Conservation (phyloP, 1,140 invertebrate genomes). For the Aricia agestis region DNA sequence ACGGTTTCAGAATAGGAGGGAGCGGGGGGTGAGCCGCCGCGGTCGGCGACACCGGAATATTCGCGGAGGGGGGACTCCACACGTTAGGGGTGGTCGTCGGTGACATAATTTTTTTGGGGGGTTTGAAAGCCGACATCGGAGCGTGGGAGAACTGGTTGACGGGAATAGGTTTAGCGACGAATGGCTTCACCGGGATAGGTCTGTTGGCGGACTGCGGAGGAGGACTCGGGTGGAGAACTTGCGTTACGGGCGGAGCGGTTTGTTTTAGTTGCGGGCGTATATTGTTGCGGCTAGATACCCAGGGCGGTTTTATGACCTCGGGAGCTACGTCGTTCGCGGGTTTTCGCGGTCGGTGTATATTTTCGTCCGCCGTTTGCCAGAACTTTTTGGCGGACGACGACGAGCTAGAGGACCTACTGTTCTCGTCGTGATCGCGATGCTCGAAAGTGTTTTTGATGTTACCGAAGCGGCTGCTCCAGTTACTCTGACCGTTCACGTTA, state of each 20-base stretch:
- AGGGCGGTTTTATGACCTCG: slow-evolving; percentile 54
- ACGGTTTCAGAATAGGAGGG: slow-evolving; percentile 43
- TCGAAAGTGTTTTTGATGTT: slow-evolving; percentile 92
- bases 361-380: slow-evolving; percentile 77
- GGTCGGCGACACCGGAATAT: slow-evolving; percentile 46
- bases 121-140: slow-evolving; percentile 83
- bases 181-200: slow-evolving; percentile 50
- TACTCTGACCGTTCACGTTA: slow-evolving; percentile 58
- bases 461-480: slow-evolving; percentile 88
- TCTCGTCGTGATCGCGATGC: slow-evolving; percentile 49
- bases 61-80: slow-evolving; percentile 70
- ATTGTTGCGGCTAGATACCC: slow-evolving; percentile 51
- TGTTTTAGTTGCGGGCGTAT: slow-evolving; percentile 37
- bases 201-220: slow-evolving; percentile 64
- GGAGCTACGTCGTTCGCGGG: slow-evolving; percentile 43
- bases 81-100: slow-evolving; percentile 52
- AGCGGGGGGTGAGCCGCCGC: slow-evolving; percentile 33
- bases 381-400: slow-evolving; percentile 75
- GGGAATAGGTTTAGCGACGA: slow-evolving; percentile 76
- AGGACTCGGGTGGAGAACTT: slow-evolving; percentile 48
- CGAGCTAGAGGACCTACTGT: slow-evolving; percentile 52
- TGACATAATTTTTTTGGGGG: slow-evolving; percentile 71
- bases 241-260: slow-evolving; percentile 46
- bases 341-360: slow-evolving; percentile 41
- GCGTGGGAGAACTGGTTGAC: slow-evolving; percentile 84